Conservation (phyloP, 2,113 vertebrate genomes). For the Trachemys scripta region DNA sequence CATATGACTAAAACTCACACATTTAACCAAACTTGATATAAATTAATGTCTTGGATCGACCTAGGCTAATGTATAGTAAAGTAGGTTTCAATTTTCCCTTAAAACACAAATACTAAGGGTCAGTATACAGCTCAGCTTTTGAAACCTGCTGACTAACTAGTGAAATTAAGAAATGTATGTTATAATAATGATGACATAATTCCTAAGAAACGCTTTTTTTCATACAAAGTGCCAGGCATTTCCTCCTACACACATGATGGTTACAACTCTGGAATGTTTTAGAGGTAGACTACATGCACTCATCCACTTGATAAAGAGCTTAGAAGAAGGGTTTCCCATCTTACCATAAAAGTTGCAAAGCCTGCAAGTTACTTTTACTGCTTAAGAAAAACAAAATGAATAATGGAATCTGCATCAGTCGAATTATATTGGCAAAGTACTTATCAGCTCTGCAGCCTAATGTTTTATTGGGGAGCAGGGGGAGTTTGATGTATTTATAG, state of each 20-base stretch:
- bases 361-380: background rate
- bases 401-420: background rate
- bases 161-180: background rate
- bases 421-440: background rate
- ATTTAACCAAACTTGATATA: background rate
- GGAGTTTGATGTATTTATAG: background rate
- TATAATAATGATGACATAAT: conserved; percentile 46
- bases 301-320: conserved; percentile 8
- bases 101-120: background rate
- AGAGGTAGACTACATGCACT: conserved; percentile 27
- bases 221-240: conserved; percentile 38
- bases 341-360: background rate
- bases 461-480: background rate
- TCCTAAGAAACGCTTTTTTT: conserved; percentile 52
- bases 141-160: background rate
- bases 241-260: conserved; percentile 34
- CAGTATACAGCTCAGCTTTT: rapidly evolving
- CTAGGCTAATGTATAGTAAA: background rate
- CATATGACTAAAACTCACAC: background rate
- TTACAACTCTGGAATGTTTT: background rate
- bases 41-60: background rate
- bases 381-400: conserved; percentile 23
- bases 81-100: conserved; percentile 1
- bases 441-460: background rate
- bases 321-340: conserved; percentile 5